Evolutionary conservation across 1,140 invertebrate species (phyloP).

Genomic region (Fopius arisanus): DNA sequence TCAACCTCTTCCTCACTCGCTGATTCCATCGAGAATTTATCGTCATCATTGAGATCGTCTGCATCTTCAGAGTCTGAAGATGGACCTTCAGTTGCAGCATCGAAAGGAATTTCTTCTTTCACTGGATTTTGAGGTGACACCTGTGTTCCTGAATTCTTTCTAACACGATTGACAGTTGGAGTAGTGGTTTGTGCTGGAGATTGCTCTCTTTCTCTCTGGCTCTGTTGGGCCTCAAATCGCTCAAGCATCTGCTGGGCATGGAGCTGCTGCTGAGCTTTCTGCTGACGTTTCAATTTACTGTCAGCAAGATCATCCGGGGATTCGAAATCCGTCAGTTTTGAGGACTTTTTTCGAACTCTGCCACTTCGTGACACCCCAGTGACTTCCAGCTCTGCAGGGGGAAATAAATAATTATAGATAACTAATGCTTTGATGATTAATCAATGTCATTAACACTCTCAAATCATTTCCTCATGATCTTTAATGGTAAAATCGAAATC

Average conservation of each 20-base stretch:
- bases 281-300: slow-evolving; percentile 55
- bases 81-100: slow-evolving; percentile 62
- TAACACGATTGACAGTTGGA: slow-evolving; percentile 2
- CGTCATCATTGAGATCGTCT: slow-evolving; percentile 67
- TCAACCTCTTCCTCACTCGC: slow-evolving; percentile 61
- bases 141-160: slow-evolving; percentile 53
- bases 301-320: slow-evolving; percentile 79
- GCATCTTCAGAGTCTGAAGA: slow-evolving; percentile 68
- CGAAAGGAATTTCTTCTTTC: slow-evolving; percentile 54
- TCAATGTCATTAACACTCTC: not conserved
- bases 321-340: slow-evolving; percentile 92
- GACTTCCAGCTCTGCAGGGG: slow-evolving; percentile 76
- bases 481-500: too few relatives aligned
- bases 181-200: not conserved
- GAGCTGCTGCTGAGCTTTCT: slow-evolving; percentile 52
- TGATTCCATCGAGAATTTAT: slow-evolving; percentile 62
- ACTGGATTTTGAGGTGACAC: slow-evolving; percentile 41
- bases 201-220: slow-evolving; percentile 24
- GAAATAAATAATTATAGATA: too few relatives aligned
- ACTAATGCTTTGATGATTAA: too few relatives aligned
- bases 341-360: slow-evolving; percentile 91
- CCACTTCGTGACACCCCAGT: slow-evolving; percentile 87
- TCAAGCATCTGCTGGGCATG: slow-evolving; percentile 58
- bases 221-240: slow-evolving; percentile 50
- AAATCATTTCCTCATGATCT: too few relatives aligned